phyloP scores from a whole-genome alignment of 2,113 vertebrate species.

The Phodopus roborovskii region DNA sequence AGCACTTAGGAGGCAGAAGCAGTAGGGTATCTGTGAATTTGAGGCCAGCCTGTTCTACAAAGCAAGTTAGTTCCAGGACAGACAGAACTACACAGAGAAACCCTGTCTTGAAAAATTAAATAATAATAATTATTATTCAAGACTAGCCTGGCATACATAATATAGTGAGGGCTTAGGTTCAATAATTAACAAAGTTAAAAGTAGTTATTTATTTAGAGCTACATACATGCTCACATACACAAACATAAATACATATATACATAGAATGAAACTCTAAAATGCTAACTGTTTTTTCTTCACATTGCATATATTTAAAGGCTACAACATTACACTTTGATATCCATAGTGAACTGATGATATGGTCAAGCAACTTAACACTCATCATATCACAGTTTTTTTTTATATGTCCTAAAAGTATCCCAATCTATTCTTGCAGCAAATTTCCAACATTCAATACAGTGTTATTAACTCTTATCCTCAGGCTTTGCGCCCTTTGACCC shows the following conservation, averaged over 20 bases:
- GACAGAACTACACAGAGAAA: not conserved
- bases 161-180: not conserved
- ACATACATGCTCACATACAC: not conserved
- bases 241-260: not conserved
- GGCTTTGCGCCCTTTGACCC: not conserved
- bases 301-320: not conserved
- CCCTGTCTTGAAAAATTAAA: not conserved
- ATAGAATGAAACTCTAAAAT: not conserved
- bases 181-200: not conserved
- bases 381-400: not conserved
- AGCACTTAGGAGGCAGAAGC: not conserved
- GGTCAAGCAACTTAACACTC: not conserved
- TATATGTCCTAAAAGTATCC: not conserved
- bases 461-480: not conserved
- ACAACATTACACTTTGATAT: not conserved
- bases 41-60: not conserved
- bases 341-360: not conserved
- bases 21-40: not conserved
- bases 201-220: constrained; percentile 28
- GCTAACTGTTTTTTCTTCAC: not conserved
- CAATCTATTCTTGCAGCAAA: not conserved
- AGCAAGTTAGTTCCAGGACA: not conserved
- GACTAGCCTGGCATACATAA: not conserved
- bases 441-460: not conserved
- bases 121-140: not conserved